Percentiles rank a stretch among this genome's conserved stretches.
Evolutionary conservation across 2,888 invertebrate species (phyloP).

Genomic region (Philereme vetulata): DNA sequence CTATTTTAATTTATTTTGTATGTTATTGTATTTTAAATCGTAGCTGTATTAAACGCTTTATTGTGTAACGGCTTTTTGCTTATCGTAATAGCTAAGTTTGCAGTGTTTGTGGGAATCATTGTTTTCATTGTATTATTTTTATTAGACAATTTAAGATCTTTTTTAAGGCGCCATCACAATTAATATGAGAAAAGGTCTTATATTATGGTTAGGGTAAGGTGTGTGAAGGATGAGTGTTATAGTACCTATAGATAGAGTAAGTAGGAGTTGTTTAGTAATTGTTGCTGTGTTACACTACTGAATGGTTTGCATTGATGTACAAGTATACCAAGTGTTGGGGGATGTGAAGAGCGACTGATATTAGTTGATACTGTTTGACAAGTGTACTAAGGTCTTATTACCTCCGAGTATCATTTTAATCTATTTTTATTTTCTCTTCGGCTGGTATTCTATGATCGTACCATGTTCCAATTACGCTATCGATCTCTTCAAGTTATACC

Average conservation of each 20-base stretch:
- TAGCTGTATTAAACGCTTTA: conserved; percentile 77
- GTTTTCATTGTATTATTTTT: conserved; percentile 65
- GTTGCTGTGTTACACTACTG: conserved; percentile 70
- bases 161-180: conserved; percentile 78
- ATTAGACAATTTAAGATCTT: conserved; percentile 74
- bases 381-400: conserved; percentile 79
- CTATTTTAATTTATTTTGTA: conserved; percentile 69
- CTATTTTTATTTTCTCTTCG: conserved; percentile 69
- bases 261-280: conserved; percentile 70
- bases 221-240: conserved; percentile 70
- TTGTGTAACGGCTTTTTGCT: conserved; percentile 62
- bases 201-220: conserved; percentile 66
- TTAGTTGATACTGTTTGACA: conserved; percentile 76
- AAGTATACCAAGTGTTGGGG: conserved; percentile 48
- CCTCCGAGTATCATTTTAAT: conserved; percentile 83
- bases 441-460: conserved; percentile 52
- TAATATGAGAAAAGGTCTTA: conserved; percentile 53
- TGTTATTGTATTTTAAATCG: conserved; percentile 59
- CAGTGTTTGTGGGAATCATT: conserved; percentile 65
- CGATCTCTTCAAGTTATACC: conserved; percentile 34
- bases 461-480: conserved; percentile 37
- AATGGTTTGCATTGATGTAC: conserved; percentile 58
- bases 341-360: conserved; percentile 72
- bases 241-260: conserved; percentile 54
- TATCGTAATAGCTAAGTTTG: conserved; percentile 64